phyloP scores from a whole-genome alignment of 2,113 vertebrate genomes.

The Lepisosteus oculatus region DNA sequence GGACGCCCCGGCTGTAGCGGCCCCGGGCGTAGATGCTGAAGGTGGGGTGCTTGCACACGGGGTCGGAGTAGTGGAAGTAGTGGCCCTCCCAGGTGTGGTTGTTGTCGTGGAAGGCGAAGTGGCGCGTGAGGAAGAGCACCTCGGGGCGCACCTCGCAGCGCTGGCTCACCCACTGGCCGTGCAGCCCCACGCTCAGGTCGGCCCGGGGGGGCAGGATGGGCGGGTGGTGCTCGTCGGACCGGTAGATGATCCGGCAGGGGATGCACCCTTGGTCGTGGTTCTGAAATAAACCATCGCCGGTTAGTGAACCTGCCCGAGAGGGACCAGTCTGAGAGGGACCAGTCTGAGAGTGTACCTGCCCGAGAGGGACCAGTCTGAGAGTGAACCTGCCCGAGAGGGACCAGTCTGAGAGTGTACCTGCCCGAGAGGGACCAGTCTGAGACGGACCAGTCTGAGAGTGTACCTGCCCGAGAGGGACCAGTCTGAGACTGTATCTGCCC shows the following conservation, averaged over 20 bases:
- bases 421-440: no score
- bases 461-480: no score
- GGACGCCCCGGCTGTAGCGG: constrained; percentile 84
- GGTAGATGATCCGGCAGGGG: constrained; percentile 82
- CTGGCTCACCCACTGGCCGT: constrained; percentile 94
- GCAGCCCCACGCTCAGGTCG: constrained; percentile 80
- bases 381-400: no score
- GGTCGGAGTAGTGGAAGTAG: constrained; percentile 95
- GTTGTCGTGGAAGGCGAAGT: constrained; percentile 92
- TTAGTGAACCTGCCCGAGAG: neutral
- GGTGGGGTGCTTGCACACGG: constrained; percentile 90
- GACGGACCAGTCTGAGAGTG: no score
- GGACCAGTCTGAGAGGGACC: no score
- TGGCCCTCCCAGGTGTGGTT: constrained; percentile 96
- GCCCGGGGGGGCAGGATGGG: constrained; percentile 82
- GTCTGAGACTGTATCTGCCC: no score
- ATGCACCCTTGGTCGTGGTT: constrained; percentile 82
- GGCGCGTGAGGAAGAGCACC: constrained; percentile 92
- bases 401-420: no score
- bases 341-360: no score
- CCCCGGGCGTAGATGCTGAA: constrained; percentile 94
- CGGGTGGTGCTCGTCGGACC: constrained; percentile 83
- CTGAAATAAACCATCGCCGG: constrained; percentile 52
- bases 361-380: no score
- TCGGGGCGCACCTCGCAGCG: constrained; percentile 92